Conservation (phyloP, 2,113 vertebrate genomes). For the Acrocephalus arundinaceus region DNA sequence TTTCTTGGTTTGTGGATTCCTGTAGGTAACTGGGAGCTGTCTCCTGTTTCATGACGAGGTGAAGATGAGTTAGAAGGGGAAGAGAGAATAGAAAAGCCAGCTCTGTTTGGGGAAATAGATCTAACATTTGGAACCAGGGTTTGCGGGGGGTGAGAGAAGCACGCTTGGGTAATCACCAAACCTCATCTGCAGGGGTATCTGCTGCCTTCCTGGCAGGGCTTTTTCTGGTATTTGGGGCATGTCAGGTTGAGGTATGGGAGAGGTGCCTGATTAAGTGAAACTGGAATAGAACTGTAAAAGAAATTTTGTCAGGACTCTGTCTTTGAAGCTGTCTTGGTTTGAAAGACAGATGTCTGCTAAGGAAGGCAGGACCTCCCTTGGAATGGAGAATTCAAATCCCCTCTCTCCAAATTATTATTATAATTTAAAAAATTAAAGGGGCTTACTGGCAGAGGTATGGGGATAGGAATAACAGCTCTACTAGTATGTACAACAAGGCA, state of each 20-base stretch:
- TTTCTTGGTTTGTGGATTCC: background rate
- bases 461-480: too few relatives aligned
- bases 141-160: background rate
- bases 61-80: background rate
- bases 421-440: too few relatives aligned
- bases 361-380: too few relatives aligned
- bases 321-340: too few relatives aligned
- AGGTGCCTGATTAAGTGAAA: background rate
- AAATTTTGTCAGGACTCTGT: background rate
- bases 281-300: background rate
- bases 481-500: too few relatives aligned
- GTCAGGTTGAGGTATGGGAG: background rate
- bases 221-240: background rate
- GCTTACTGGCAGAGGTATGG: too few relatives aligned
- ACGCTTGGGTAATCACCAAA: fast-evolving
- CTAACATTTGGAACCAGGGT: background rate
- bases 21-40: background rate
- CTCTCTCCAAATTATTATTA: too few relatives aligned
- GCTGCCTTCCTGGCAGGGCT: background rate
- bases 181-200: background rate
- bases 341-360: too few relatives aligned
- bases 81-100: background rate
- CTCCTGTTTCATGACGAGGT: background rate
- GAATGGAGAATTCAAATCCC: too few relatives aligned
- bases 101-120: background rate